Evolutionary conservation across 2,113 vertebrate genomes (phyloP).

Genomic region (Mionectes macconnelli): DNA sequence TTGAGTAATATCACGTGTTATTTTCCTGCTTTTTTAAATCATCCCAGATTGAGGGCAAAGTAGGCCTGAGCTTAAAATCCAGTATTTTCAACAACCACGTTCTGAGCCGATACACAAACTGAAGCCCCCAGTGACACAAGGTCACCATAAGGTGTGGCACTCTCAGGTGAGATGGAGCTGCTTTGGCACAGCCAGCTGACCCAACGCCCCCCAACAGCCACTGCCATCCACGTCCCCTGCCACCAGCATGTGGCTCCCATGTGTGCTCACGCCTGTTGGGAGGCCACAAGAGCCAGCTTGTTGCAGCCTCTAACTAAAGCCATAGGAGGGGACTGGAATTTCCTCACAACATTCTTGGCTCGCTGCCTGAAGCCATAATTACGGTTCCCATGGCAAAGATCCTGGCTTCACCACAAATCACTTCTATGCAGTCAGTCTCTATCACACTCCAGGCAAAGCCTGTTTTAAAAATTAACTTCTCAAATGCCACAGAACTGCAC

Average conservation of each 20-base stretch:
- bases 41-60: background rate
- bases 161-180: background rate
- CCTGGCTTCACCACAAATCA: constrained; percentile 57
- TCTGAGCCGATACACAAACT: background rate
- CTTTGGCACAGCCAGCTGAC: background rate
- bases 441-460: constrained; percentile 25
- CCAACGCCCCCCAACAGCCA: accelerated
- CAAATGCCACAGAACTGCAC: background rate
- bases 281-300: constrained; percentile 45
- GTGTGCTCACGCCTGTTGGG: background rate
- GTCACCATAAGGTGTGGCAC: background rate
- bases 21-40: background rate
- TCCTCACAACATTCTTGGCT: constrained; percentile 62
- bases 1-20: background rate
- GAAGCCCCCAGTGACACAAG: background rate
- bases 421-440: constrained; percentile 26
- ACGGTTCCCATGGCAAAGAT: constrained; percentile 68
- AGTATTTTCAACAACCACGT: background rate
- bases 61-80: background rate
- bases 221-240: background rate
- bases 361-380: constrained; percentile 58
- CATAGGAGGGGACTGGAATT: constrained; percentile 52
- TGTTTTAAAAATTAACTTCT: constrained; percentile 62
- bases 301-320: constrained; percentile 33
- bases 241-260: background rate